Conservation (phyloP, 1,140 invertebrate species). For the Drepana arcuata region DNA sequence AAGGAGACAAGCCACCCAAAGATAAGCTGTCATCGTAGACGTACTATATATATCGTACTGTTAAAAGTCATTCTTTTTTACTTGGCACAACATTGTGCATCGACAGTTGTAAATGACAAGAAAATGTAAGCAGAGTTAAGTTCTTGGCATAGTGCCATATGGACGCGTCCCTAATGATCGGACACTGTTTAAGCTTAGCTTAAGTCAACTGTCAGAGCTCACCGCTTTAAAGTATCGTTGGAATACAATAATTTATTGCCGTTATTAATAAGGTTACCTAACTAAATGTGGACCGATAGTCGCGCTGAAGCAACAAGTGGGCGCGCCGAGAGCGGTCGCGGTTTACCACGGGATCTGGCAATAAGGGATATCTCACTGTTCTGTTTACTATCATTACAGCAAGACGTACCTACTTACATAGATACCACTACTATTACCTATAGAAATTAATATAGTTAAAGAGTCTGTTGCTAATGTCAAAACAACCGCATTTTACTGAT, state of each 20-base stretch:
- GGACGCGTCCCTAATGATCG: constrained; percentile 1
- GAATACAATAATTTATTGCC: background rate
- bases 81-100: constrained; percentile 7
- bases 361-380: background rate
- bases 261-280: background rate
- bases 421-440: background rate
- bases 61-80: constrained; percentile 1
- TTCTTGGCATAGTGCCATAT: constrained; percentile 7
- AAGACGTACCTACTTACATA: background rate
- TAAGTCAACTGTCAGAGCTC: background rate
- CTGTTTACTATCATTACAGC: too few species aligned
- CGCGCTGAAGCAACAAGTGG: constrained; percentile 11
- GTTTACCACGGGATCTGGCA: constrained; percentile 5
- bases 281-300: constrained; percentile 2
- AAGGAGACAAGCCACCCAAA: too few species aligned
- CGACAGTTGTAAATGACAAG: constrained; percentile 10
- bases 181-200: constrained; percentile 5
- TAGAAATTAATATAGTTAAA: background rate
- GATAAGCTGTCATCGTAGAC: background rate
- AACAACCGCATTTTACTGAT: too few species aligned
- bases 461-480: background rate
- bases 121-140: constrained; percentile 6
- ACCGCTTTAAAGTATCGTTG: background rate
- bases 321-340: constrained; percentile 8
- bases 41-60: background rate